Evolutionary conservation across 1,140 invertebrate species (phyloP).

Genomic region (Cataglyphis hispanica): DNA sequence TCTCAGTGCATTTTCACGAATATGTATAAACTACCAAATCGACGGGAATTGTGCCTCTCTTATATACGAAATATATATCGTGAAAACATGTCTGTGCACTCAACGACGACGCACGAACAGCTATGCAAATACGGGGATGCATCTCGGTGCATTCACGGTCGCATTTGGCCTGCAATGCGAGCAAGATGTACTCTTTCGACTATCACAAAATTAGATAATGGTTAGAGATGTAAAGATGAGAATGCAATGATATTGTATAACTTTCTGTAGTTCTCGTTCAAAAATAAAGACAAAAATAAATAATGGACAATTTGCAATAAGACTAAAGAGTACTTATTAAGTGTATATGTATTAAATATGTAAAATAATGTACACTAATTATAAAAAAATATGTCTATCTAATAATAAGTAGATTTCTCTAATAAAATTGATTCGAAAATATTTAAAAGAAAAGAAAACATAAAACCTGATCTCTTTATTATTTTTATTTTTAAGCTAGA

Average conservation of each 20-base stretch:
- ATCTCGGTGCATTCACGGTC: constrained; percentile 23
- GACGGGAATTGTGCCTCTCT: constrained; percentile 7
- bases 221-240: background rate
- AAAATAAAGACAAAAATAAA: background rate
- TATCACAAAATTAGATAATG: constrained; percentile 40
- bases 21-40: constrained; percentile 53
- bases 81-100: constrained; percentile 28
- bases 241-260: background rate
- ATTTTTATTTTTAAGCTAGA: background rate
- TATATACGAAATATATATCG: constrained; percentile 56
- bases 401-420: background rate
- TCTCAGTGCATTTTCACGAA: constrained; percentile 54
- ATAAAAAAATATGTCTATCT: background rate
- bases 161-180: constrained; percentile 13
- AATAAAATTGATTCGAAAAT: background rate
- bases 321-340: background rate
- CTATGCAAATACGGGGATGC: constrained; percentile 57
- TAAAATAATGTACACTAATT: background rate
- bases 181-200: background rate
- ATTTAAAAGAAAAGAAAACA: background rate
- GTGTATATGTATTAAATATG: background rate
- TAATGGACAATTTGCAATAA: background rate
- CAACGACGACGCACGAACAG: constrained; percentile 42
- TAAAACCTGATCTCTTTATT: background rate
- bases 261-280: background rate